Evolutionary conservation across 1,140 invertebrate genomes (phyloP).

Genomic region (Brevipalpus yothersi): DNA sequence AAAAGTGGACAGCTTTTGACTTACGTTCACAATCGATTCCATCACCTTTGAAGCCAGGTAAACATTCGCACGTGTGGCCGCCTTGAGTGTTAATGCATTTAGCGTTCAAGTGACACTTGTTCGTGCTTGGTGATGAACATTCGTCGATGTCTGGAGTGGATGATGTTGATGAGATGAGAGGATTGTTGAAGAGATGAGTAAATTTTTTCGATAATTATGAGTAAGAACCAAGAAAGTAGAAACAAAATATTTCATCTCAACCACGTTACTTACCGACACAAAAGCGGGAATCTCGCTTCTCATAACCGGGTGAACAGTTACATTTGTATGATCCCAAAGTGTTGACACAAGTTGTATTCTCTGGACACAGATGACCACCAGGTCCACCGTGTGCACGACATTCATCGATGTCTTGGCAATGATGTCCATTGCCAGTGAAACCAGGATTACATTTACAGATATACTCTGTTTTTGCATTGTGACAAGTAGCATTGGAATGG

Average conservation of each 20-base stretch:
- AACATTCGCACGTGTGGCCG: conserved; percentile 55
- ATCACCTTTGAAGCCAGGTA: conserved; percentile 51
- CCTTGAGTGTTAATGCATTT: conserved; percentile 61
- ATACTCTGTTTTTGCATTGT: conserved; percentile 56
- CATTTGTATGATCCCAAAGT: conserved; percentile 61
- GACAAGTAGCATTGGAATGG: conserved; percentile 51
- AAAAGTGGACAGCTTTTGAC: conserved; percentile 16
- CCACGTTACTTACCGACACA: conserved; percentile 26
- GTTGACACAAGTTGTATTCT: conserved; percentile 55
- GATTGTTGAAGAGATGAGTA: neutral
- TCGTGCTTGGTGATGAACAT: conserved; percentile 30
- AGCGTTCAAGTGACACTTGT: conserved; percentile 48
- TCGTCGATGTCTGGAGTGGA: conserved; percentile 38
- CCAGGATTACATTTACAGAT: conserved; percentile 56
- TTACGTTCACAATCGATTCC: conserved; percentile 54
- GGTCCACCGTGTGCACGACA: conserved; percentile 40
- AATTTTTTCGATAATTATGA: neutral
- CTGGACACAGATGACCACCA: conserved; percentile 38
- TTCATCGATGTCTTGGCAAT: conserved; percentile 59
- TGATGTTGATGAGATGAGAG: neutral
- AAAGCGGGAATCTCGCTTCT: conserved; percentile 42
- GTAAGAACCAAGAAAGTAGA: conserved; percentile 3
- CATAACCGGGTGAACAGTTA: conserved; percentile 47
- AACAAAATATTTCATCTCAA: neutral
- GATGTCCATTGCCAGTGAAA: conserved; percentile 48